Percentiles rank a stretch among this genome's conserved stretches.
These are phyloP conservation scores for Phlogophora meticulosa DNA, from an alignment of 2,888 invertebrate genomes.

Conservation along the genomic window DNA sequence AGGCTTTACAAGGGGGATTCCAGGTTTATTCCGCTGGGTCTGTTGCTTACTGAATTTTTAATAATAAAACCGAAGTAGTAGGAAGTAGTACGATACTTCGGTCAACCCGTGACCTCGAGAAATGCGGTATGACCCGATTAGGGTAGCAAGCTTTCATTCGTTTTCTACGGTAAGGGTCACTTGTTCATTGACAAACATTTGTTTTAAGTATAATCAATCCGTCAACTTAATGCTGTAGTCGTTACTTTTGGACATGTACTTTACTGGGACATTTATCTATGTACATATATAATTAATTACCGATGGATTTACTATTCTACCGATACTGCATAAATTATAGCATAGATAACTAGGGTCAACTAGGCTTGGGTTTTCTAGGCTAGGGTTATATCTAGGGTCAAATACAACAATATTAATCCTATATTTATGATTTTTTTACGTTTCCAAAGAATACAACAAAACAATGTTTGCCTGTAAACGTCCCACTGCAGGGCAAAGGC, in stretches of 20 bases:
- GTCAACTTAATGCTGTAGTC: not conserved
- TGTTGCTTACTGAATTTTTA: too few species aligned
- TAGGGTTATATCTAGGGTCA: too few species aligned
- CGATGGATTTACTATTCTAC: not conserved
- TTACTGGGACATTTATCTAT: not conserved
- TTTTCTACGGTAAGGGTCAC: not conserved
- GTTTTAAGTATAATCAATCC: not conserved
- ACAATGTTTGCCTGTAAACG: too few species aligned
- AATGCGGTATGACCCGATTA: slow-evolving; percentile 6
- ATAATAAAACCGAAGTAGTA: not conserved
- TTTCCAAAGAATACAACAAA: too few species aligned
- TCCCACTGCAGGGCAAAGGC: too few species aligned
- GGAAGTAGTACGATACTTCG: slow-evolving; percentile 1
- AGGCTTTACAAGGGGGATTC: too few species aligned
- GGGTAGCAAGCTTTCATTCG: slow-evolving; percentile 6
- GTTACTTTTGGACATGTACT: not conserved
- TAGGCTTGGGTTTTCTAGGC: too few species aligned
- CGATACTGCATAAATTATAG: not conserved
- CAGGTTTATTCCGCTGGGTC: too few species aligned
- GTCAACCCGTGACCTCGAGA: slow-evolving; percentile 18
- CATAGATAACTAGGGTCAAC: too few species aligned
- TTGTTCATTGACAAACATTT: slow-evolving; percentile 20
- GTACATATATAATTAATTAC: too few species aligned
- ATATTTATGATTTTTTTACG: too few species aligned
- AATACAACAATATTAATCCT: too few species aligned